Evolutionary conservation across 2,888 invertebrate genomes (phyloP).

Genomic region (Stenichneumon culpator): DNA sequence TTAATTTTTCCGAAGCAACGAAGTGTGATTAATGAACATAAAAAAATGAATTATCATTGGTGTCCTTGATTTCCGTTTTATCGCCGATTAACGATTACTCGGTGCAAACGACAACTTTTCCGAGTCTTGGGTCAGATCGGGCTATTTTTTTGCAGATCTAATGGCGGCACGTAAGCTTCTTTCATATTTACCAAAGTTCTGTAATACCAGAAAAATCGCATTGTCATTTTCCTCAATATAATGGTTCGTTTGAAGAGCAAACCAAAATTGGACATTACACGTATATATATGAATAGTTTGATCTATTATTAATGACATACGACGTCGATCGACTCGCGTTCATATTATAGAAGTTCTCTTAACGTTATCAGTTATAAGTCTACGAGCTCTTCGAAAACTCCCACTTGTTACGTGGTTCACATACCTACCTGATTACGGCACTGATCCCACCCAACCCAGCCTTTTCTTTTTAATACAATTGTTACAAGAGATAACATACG

Average conservation of each 20-base stretch:
- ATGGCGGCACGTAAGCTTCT: neutral
- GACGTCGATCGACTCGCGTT: neutral
- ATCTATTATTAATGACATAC: neutral
- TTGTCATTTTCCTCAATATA: conserved; percentile 4
- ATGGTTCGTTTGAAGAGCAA: conserved; percentile 18
- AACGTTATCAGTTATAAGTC: conserved; percentile 46
- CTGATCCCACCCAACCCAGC: conserved; percentile 67
- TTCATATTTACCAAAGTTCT: neutral
- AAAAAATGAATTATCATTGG: conserved; percentile 59
- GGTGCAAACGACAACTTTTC: neutral
- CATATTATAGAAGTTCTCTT: neutral
- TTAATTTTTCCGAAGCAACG: conserved; percentile 65
- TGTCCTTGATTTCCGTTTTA: neutral
- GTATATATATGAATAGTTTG: conserved; percentile 3
- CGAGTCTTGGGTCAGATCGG: neutral
- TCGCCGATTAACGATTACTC: neutral
- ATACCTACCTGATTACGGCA: conserved; percentile 79
- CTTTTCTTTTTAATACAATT: conserved; percentile 76
- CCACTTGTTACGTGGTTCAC: conserved; percentile 59
- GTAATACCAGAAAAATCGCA: neutral
- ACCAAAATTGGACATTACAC: neutral
- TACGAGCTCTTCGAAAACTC: conserved; percentile 46
- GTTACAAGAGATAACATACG: conserved; percentile 81
- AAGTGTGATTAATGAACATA: conserved; percentile 43
- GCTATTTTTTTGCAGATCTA: neutral